Conservation (phyloP, 30 jellyfish, hydroid and myxozoan species). For the Sanderia malayensis region DNA sequence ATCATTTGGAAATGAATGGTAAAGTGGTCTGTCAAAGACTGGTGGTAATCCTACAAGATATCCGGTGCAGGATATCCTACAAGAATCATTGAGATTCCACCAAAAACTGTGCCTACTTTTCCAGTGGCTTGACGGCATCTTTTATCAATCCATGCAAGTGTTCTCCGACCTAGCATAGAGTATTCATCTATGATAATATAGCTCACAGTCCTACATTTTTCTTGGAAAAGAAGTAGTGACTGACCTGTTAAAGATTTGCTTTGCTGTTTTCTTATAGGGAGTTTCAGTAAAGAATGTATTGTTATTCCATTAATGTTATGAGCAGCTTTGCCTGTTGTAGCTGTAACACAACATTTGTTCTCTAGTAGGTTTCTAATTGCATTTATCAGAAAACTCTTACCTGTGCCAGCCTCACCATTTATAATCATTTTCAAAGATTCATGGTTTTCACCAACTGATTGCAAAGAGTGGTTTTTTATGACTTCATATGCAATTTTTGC, state of each 20-base stretch:
- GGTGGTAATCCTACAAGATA: conserved; percentile 54
- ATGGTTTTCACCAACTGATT: not conserved
- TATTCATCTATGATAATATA: conserved; percentile 29
- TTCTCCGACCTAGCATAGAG: conserved; percentile 30
- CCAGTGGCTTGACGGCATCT: conserved; percentile 42
- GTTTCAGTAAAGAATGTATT: conserved; percentile 11
- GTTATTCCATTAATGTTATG: no score
- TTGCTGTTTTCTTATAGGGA: conserved; percentile 24
- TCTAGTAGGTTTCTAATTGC: no score
- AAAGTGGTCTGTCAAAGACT: conserved; percentile 20
- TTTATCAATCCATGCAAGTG: conserved; percentile 28
- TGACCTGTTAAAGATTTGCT: conserved; percentile 1
- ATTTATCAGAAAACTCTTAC: no score
- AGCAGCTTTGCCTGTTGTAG: no score
- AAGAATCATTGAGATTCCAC: conserved; percentile 24
- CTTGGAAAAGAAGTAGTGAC: conserved; percentile 7
- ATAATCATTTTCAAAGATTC: not conserved
- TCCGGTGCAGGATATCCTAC: conserved; percentile 36
- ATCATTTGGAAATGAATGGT: conserved; percentile 11
- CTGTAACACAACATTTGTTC: not conserved
- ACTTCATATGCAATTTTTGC: conserved; percentile 3
- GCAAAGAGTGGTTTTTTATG: conserved; percentile 7
- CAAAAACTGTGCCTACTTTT: not conserved
- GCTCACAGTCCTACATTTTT: not conserved
- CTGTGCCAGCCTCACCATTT: conserved; percentile 35